phyloP scores from a whole-genome alignment of 2,113 vertebrate genomes.

The Lamprotornis superbus region DNA sequence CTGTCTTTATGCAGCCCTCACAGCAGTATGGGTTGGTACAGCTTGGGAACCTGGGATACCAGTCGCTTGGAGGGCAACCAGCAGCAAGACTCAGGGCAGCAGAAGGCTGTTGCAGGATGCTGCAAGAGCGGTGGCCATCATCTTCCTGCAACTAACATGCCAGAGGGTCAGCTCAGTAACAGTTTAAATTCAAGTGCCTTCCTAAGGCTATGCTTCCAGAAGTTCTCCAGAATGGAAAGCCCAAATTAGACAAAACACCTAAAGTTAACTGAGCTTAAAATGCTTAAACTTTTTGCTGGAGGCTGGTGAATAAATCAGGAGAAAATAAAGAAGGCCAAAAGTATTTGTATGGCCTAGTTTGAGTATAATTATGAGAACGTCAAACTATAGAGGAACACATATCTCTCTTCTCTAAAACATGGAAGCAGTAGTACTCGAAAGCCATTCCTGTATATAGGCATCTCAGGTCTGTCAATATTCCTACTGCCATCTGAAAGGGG shows the following conservation, averaged over 20 bases:
- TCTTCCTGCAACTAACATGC: background rate
- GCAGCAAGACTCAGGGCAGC: background rate
- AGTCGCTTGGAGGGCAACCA: background rate
- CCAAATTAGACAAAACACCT: background rate
- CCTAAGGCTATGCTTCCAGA: background rate
- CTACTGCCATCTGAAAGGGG: background rate
- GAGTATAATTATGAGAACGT: background rate
- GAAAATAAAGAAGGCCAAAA: background rate
- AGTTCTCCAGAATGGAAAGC: background rate
- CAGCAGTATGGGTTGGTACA: accelerated
- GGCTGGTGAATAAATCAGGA: background rate
- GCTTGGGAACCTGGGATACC: background rate
- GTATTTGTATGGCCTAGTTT: background rate
- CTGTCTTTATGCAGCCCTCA: background rate
- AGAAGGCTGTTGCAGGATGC: background rate
- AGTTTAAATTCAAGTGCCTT: background rate
- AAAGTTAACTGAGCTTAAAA: background rate
- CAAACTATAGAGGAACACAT: background rate
- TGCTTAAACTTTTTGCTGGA: background rate
- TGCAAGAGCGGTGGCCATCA: background rate
- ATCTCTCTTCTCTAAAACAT: background rate
- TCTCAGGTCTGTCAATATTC: background rate
- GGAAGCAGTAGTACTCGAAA: background rate
- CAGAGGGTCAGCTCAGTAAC: background rate
- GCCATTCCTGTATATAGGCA: background rate